Evolutionary conservation across 2,888 invertebrate species (phyloP).

Genomic region (Drosophila maculinotata): DNA sequence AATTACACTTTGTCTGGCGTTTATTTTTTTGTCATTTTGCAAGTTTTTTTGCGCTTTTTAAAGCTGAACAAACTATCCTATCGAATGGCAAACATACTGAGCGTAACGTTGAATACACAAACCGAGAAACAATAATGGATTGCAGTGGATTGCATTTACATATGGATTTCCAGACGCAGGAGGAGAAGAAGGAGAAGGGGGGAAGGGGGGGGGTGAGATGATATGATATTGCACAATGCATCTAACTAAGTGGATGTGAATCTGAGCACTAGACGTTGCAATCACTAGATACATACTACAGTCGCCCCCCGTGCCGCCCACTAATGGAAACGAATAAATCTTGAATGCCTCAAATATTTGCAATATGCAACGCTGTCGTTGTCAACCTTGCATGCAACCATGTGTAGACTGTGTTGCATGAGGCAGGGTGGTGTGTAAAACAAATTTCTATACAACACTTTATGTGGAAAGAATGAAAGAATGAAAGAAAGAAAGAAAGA

Average conservation of each 20-base stretch:
- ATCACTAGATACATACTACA: slow-evolving; percentile 36
- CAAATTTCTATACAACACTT: slow-evolving; percentile 55
- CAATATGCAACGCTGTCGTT: slow-evolving; percentile 41
- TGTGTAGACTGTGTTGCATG: slow-evolving; percentile 17
- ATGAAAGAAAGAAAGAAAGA: slow-evolving; percentile 22
- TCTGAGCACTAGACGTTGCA: slow-evolving; percentile 40
- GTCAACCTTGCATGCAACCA: slow-evolving; percentile 19
- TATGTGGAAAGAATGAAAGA: slow-evolving; percentile 14
- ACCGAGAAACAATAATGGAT: slow-evolving; percentile 53
- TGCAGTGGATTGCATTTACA: slow-evolving; percentile 58
- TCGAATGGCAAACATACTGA: slow-evolving; percentile 39
- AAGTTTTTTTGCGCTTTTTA: slow-evolving; percentile 24
- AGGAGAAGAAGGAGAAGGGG: not conserved
- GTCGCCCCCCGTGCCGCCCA: slow-evolving; percentile 1
- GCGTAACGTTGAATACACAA: slow-evolving; percentile 34
- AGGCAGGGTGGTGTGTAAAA: slow-evolving; percentile 18
- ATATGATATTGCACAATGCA: slow-evolving; percentile 40
- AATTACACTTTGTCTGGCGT: slow-evolving; percentile 41
- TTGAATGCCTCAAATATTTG: slow-evolving; percentile 72
- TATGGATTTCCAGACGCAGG: slow-evolving; percentile 29
- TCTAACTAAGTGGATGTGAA: slow-evolving; percentile 43
- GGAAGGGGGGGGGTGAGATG: not conserved
- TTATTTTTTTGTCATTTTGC: slow-evolving; percentile 1
- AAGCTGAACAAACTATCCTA: slow-evolving; percentile 50
- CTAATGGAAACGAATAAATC: slow-evolving; percentile 75